Base-by-base conservation (phyloP, 2,888 invertebrate species). In the Platycnemis pennipes region DNA sequence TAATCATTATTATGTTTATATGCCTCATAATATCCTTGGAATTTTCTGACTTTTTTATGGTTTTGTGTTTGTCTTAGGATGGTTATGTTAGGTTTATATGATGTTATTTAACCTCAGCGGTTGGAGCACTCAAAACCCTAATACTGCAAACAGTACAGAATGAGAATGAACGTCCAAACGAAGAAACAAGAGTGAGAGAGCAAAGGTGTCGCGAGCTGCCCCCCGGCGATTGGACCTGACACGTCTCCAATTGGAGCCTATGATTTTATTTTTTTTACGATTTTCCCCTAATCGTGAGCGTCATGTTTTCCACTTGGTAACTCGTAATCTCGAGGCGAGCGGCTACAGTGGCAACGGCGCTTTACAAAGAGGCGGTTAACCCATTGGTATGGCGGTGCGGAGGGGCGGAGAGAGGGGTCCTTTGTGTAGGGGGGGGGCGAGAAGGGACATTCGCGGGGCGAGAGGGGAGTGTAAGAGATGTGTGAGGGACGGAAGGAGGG, bases 241-340 rank as follows among this genome's bases (percentile, higher is more conserved):
- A 13, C 37, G 77, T 77, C 77, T 77, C 77, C 77, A 77, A 77
- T 77, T 77, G 77, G 37, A 77, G 26, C 77, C 77, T 77, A n/a
- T n/a, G n/a, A n/a, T 77, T 77, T 77, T 63, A 19, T 63, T 63
- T n/a, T n/a, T n/a, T n/a, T n/a, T n/a, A n/a, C n/a, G n/a, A n/a
- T n/a, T n/a, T 16, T 11, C 77, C 31, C 37, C 77, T 8, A 77
- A 37, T 77, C 77, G 31, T 26, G 26, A 63, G 77, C 16, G 77
- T 77, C 77, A 37, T 77, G 77, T 77, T 77, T 77, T 77, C 77
- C 77, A 77, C 77, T 77, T 77, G 77, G 77, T 77, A 77, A 77
- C 77, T 37, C 77, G 77, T 77, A 37, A 77, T 77, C 77, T 77
- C 37, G 77, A 31, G 77, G 77, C 8, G 77, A 77, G 77, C 77